Evolutionary conservation across 2,113 vertebrate genomes (phyloP), one percentile per base, ranked within the genome.

Genomic region (Hemibagrus wyckioides): DNA sequence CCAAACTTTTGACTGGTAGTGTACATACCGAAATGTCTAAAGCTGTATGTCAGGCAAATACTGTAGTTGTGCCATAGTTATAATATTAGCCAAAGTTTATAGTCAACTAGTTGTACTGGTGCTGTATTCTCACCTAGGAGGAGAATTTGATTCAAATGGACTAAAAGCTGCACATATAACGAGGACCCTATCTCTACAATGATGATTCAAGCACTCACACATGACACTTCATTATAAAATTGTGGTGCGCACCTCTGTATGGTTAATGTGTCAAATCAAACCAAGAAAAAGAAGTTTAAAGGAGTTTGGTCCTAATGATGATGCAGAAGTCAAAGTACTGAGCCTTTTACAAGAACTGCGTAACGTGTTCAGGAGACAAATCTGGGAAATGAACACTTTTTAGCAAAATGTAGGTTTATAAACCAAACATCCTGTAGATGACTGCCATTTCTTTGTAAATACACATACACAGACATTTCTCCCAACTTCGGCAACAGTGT

Each of bases 261-360:
- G 4, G 9, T 14, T 76, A 28, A 76, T 28, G 13, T 48, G 23
- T n/a, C 13, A 48, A 76, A n/a, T n/a, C 44, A 86, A 90, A 36
- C 88, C 88, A 92, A 54, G 85, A 73, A 17, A 25, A 73, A 73
- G 9, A 73, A 1, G 1, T 73, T 41, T 44, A 73, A 73, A 73
- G 69, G 73, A 50, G 28, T 77, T 41, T 50, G 13, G 11, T 77
- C 25, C 0, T 1, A 10, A 76, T 36, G 48, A 54, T 56, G 85
- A 65, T 19, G 21, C 17, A 6, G 36, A 39, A 21, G 52, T 71
- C 79, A 50, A 0, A 75, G 77, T 57, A 33, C 50, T 67, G 56
- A 57, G 57, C 36, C 82, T 33, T 19, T 69, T 44, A 63, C 41
- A 65, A 52, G 17, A 21, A 30, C 71, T 21, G 11, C 71, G n/a